Conservation (phyloP, 2,797 vertebrate genomes). For the Spinibarbus caldwelli region DNA sequence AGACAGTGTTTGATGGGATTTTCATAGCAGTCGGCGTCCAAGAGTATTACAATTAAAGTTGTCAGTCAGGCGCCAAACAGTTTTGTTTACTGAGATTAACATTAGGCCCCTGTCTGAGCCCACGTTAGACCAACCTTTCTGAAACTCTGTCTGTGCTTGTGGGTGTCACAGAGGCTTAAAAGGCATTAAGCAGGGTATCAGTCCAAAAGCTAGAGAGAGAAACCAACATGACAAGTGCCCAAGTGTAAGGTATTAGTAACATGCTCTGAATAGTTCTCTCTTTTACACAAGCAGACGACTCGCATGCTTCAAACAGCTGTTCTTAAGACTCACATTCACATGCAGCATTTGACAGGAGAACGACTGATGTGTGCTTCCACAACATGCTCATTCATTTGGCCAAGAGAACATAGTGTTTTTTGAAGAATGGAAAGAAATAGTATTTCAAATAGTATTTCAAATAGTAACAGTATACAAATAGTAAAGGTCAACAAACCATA, state of each 20-base stretch:
- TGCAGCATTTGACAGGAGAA: constrained; percentile 49
- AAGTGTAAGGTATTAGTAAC: constrained; percentile 67
- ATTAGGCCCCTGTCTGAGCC: constrained; percentile 28
- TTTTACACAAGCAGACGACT: constrained; percentile 63
- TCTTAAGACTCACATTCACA: constrained; percentile 58
- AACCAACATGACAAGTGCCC: constrained; percentile 58
- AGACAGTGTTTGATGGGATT: constrained; percentile 64
- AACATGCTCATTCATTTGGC: background rate
- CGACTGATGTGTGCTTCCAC: background rate
- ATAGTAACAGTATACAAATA: background rate
- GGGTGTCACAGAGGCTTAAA: constrained; percentile 39
- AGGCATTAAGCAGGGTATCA: constrained; percentile 55
- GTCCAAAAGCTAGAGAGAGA: constrained; percentile 56
- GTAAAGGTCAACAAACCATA: background rate
- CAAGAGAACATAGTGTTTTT: background rate
- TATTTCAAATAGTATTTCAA: background rate
- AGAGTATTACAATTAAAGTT: constrained; percentile 51
- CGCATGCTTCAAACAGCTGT: constrained; percentile 65
- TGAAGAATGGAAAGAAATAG: background rate
- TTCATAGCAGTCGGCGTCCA: constrained; percentile 58
- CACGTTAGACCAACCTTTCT: constrained; percentile 2
- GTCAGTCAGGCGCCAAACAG: constrained; percentile 52
- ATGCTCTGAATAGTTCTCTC: constrained; percentile 66
- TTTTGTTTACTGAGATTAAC: constrained; percentile 64
- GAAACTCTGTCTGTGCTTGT: constrained; percentile 30